Evolutionary conservation across 2,888 invertebrate genomes (phyloP).

Genomic region (Cheilosia variabilis): DNA sequence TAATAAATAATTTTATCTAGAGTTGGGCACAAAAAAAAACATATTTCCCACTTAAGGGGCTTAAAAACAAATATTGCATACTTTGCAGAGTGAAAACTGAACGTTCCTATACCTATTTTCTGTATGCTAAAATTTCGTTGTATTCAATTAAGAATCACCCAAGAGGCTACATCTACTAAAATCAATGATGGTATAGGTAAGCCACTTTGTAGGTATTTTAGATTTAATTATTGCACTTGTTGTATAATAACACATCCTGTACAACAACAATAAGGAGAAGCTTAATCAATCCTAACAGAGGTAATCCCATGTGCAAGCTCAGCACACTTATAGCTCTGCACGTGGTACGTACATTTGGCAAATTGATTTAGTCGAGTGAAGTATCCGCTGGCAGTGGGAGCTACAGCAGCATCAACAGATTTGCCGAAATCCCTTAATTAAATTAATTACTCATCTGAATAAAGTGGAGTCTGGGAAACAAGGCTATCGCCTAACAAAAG

Average conservation of each 20-base stretch:
- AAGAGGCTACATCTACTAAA: too few species aligned
- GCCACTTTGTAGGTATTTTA: too few species aligned
- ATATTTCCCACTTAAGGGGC: too few species aligned
- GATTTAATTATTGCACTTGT: neutral
- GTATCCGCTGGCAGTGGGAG: neutral
- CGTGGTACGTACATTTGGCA: neutral
- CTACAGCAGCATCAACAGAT: neutral
- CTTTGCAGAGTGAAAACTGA: too few species aligned
- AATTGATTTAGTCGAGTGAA: neutral
- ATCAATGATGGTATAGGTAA: too few species aligned
- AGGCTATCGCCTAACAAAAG: constrained; percentile 39
- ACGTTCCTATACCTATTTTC: too few species aligned
- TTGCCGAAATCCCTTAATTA: constrained; percentile 22
- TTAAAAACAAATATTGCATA: too few species aligned
- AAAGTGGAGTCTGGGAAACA: constrained; percentile 5
- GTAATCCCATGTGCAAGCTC: neutral
- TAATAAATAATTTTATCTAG: too few species aligned
- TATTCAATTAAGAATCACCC: too few species aligned
- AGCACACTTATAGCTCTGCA: neutral
- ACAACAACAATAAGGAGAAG: neutral
- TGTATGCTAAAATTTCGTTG: too few species aligned
- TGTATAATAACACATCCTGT: neutral
- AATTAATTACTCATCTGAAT: constrained; percentile 40
- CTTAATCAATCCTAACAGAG: neutral
- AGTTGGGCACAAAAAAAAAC: too few species aligned